Conservation (phyloP, 2,113 vertebrate species). For the Formicarius rufipectus region DNA sequence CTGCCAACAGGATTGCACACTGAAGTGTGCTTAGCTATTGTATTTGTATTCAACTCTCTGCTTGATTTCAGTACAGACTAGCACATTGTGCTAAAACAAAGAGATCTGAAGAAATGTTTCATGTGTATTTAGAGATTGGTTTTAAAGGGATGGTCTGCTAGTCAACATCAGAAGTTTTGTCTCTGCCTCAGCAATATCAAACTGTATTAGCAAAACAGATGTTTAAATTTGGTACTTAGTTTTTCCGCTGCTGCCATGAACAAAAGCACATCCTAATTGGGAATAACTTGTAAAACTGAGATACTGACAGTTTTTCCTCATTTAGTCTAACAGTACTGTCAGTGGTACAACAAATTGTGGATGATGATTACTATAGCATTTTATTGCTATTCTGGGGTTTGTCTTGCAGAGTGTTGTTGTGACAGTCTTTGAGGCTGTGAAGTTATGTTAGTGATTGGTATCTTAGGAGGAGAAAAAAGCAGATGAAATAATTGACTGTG, state of each 20-base stretch:
- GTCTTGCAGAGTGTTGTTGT: background rate
- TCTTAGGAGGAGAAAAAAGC: background rate
- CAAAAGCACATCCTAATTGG: background rate
- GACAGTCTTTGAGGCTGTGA: background rate
- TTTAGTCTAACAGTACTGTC: background rate
- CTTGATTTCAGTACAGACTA: background rate
- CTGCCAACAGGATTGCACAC: background rate
- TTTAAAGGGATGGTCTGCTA: background rate
- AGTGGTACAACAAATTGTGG: background rate
- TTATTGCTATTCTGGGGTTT: background rate
- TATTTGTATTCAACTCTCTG: background rate
- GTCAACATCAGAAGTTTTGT: background rate
- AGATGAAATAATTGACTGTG: constrained; percentile 16
- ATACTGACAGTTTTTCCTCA: background rate
- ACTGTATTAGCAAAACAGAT: background rate
- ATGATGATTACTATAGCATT: background rate
- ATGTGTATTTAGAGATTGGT: background rate
- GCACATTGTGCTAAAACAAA: background rate
- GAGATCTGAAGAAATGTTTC: background rate
- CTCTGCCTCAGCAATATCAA: background rate
- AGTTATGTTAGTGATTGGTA: background rate
- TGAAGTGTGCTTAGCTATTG: background rate
- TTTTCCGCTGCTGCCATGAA: background rate
- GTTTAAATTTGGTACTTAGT: background rate
- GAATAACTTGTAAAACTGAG: background rate